Conservation (phyloP, 2,113 vertebrate species). For the Arenaria interpres region DNA sequence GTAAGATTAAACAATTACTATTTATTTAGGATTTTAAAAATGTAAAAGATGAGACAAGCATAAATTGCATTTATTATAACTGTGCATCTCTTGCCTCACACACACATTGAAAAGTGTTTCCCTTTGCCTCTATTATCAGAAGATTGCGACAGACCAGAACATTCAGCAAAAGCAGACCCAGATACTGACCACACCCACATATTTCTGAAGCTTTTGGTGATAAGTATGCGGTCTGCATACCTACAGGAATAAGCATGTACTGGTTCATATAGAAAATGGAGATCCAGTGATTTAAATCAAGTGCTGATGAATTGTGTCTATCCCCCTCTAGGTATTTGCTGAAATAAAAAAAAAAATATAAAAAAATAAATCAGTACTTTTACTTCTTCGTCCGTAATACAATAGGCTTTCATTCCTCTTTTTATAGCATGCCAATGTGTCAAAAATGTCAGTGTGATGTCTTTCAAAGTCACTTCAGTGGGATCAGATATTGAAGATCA, state of each 20-base stretch:
- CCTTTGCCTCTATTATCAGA: constrained; percentile 18
- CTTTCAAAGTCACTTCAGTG: neutral
- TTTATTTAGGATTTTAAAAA: neutral
- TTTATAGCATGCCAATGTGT: neutral
- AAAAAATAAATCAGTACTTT: neutral
- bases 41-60: neutral
- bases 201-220: constrained; percentile 42
- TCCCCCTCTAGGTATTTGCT: constrained; percentile 37
- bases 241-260: constrained; percentile 58
- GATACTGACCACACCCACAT: constrained; percentile 47
- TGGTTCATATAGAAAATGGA: constrained; percentile 5
- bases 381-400: neutral
- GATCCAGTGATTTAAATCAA: constrained; percentile 12
- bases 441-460: neutral
- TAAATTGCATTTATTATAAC: neutral
- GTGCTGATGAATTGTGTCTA: constrained; percentile 23
- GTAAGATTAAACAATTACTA: neutral
- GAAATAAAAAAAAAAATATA: neutral
- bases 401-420: neutral
- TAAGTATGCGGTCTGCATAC: constrained; percentile 2
- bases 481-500: neutral
- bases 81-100: neutral
- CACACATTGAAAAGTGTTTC: neutral
- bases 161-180: constrained; percentile 33
- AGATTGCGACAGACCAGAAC: neutral